Conservation (phyloP, 2,797 vertebrate species). For the Mormyrus proboscirostris region DNA sequence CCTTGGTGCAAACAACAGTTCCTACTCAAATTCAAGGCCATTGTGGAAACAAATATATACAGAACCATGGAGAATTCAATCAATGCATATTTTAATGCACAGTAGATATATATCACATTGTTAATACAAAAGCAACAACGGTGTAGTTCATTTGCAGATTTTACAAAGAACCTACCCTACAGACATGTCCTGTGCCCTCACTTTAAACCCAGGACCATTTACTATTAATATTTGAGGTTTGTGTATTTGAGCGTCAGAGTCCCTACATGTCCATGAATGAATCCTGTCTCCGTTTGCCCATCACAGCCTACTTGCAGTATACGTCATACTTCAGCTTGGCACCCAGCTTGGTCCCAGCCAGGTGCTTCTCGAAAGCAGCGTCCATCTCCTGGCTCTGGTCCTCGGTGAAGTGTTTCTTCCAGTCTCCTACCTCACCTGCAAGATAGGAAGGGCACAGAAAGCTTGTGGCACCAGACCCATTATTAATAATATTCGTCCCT, state of each 20-base stretch:
- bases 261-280: not conserved
- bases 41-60: not conserved
- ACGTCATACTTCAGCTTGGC: slow-evolving; percentile 48
- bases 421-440: slow-evolving; percentile 53
- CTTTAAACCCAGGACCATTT: not conserved
- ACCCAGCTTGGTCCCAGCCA: slow-evolving; percentile 48
- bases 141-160: not conserved
- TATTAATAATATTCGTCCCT: not conserved
- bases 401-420: slow-evolving; percentile 55
- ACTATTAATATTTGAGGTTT: not conserved
- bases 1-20: not conserved
- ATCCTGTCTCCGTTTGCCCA: not conserved
- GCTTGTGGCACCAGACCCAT: not conserved
- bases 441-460: not conserved
- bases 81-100: not conserved
- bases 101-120: not conserved
- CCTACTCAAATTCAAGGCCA: not conserved
- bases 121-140: not conserved
- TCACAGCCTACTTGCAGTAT: slow-evolving; percentile 38
- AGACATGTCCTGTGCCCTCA: not conserved
- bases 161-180: not conserved
- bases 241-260: not conserved
- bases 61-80: not conserved
- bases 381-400: slow-evolving; percentile 63
- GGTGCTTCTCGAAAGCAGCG: slow-evolving; percentile 50